Base-by-base conservation (phyloP, 2,113 vertebrate genomes). In the Microtus richardsoni region DNA sequence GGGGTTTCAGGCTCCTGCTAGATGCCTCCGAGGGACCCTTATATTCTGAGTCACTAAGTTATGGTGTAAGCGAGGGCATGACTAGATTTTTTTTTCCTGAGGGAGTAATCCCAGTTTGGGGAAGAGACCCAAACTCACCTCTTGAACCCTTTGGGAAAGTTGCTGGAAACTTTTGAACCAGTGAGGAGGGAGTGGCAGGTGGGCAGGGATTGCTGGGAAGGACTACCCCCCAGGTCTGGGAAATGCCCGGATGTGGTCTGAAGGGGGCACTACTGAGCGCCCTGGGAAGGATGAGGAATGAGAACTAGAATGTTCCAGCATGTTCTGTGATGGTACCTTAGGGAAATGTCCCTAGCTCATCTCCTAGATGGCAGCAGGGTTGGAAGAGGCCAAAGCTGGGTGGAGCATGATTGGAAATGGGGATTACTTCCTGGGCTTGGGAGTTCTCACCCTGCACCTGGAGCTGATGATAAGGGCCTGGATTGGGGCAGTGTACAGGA, bases 161-260 rank as follows among this genome's bases (percentile, higher is more conserved):
- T 94, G 75, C 92, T 79, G 95, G 94, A 91, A 93, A 58, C 33
- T 88, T 39, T 71, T 39, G 9, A 36, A 58, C 3, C 52, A n/a
- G 28, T 49, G 47, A 79, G 33, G 3, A 52, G 28, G 77, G 77
- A 52, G 74, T 49, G 14, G 74, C 2, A 1, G 47, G 47, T 49
- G 54, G 82, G 77, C 26, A 58, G 58, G 80, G 91, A 60, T 94
- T 93, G 64, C 79, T 0, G 14, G 96, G 93, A 97, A 92, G 70
- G 75, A 91, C 19, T 39, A 1, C 7, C 52, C 49, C 16, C 19
- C 36, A 39, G 83, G 79, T 60, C 47, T 95, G 91, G 84, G 93
- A 91, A 88, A 89, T 91, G 39, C 88, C 93, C 1, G 8, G 88
- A 97, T 91, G 77, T 68, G 87, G 87, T 85, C 90, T 95, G 88